phyloP scores from a whole-genome alignment of 2,888 invertebrate genomes.

The Nebria salina region DNA sequence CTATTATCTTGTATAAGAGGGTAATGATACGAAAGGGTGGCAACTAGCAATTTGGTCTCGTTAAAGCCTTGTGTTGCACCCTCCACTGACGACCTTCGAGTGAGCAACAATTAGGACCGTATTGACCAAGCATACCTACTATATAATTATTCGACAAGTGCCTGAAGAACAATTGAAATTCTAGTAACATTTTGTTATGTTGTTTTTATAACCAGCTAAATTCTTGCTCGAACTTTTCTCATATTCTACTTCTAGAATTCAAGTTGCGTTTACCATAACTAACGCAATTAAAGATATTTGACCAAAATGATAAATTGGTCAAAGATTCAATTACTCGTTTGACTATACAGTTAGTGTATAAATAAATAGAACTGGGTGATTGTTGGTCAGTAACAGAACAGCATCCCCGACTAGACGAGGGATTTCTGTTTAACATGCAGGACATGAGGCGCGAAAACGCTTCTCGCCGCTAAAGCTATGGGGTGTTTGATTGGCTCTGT shows the following conservation, averaged over 20 bases:
- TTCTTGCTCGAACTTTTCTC: neutral
- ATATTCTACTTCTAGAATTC: no score
- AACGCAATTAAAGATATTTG: no score
- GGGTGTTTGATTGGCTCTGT: conserved; percentile 21
- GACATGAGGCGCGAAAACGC: conserved; percentile 3
- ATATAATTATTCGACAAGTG: neutral
- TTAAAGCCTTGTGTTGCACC: conserved; percentile 18
- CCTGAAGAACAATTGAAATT: neutral
- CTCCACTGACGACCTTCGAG: conserved; percentile 24
- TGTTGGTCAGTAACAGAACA: conserved; percentile 6
- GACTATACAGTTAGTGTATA: neutral
- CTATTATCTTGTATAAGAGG: conserved; percentile 6
- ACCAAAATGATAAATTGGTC: no score
- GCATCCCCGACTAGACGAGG: neutral
- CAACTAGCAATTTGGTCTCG: conserved; percentile 30
- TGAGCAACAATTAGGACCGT: conserved; percentile 26
- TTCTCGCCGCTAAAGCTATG: neutral
- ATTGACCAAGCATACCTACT: conserved; percentile 29
- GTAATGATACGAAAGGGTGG: conserved; percentile 36
- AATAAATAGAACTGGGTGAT: neutral
- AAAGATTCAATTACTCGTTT: neutral
- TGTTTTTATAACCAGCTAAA: neutral
- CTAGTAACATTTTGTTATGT: neutral
- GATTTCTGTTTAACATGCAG: conserved; percentile 6
- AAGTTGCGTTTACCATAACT: no score